These are phyloP conservation scores for Calameuta idolon DNA, from an alignment of 2,888 invertebrate species.

Conservation along the genomic window DNA sequence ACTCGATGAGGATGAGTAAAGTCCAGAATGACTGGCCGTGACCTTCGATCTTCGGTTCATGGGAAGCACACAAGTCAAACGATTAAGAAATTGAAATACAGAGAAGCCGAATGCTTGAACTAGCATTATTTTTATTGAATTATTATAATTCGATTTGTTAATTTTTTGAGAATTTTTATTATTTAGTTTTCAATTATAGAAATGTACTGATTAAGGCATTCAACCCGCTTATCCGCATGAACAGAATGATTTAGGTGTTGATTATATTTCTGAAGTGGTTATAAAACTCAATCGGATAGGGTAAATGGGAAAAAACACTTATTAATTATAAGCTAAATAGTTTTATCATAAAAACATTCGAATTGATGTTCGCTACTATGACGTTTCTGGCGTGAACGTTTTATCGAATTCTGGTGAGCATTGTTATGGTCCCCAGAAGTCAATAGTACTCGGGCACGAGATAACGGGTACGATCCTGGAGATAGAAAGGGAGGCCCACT, in stretches of 20 bases:
- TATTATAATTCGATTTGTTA: background rate
- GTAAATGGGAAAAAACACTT: background rate
- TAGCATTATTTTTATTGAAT: background rate
- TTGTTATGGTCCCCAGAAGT: background rate
- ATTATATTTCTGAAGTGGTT: constrained; percentile 13
- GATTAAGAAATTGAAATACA: background rate
- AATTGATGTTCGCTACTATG: constrained; percentile 27
- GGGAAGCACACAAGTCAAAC: background rate
- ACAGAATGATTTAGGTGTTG: constrained; percentile 16
- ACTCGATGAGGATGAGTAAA: background rate
- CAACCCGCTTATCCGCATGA: constrained; percentile 18
- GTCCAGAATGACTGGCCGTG: background rate
- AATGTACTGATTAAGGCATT: background rate
- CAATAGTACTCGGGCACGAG: constrained; percentile 25
- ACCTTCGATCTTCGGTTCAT: background rate
- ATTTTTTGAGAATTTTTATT: background rate
- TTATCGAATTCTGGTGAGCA: constrained; percentile 24
- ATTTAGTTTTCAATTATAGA: background rate
- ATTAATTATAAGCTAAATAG: background rate
- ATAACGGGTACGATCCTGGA: constrained; percentile 30
- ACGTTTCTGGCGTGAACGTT: constrained; percentile 18
- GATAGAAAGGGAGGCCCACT: constrained; percentile 27
- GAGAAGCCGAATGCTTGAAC: background rate
- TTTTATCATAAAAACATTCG: constrained; percentile 14
- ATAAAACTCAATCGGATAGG: background rate